These are phyloP conservation scores for Synanthedon vespiformis DNA, from an alignment of 2,888 invertebrate genomes.

Conservation along the genomic window DNA sequence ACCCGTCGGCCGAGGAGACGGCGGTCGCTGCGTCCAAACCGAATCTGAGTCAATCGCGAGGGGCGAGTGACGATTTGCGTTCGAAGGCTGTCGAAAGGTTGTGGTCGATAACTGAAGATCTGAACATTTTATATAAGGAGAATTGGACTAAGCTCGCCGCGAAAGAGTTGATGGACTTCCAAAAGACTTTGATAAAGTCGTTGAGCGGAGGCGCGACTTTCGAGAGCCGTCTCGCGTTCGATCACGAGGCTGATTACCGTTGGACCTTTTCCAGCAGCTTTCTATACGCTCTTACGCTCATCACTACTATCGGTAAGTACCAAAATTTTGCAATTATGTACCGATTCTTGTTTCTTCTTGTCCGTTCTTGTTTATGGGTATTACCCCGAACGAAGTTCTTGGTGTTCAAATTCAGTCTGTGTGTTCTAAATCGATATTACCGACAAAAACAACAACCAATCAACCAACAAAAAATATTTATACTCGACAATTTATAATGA, in stretches of 20 bases:
- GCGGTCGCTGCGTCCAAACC: constrained; percentile 76
- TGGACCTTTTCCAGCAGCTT: constrained; percentile 95
- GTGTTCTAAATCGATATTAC: no score
- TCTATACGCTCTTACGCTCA: constrained; percentile 91
- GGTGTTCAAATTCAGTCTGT: no score
- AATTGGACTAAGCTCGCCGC: constrained; percentile 92
- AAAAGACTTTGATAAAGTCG: constrained; percentile 72
- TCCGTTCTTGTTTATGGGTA: no score
- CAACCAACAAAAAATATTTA: no score
- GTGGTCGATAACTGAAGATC: constrained; percentile 88
- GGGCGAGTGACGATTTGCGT: constrained; percentile 70
- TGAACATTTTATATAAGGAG: constrained; percentile 90
- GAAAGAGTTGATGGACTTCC: constrained; percentile 87
- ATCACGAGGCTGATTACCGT: constrained; percentile 69
- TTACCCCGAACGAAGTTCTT: no score
- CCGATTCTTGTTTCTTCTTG: no score
- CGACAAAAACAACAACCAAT: no score
- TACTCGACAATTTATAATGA: no score
- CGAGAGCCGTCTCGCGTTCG: constrained; percentile 31
- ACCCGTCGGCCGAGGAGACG: constrained; percentile 63
- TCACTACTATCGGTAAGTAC: constrained; percentile 91
- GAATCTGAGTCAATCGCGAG: constrained; percentile 68
- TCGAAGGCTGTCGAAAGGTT: constrained; percentile 81
- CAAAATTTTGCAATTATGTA: no score
- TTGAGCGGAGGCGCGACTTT: constrained; percentile 43